Percentiles rank a stretch among this genome's conserved stretches.
Evolutionary conservation across 2,888 invertebrate species (phyloP).

Genomic region (Hartigia nigra): DNA sequence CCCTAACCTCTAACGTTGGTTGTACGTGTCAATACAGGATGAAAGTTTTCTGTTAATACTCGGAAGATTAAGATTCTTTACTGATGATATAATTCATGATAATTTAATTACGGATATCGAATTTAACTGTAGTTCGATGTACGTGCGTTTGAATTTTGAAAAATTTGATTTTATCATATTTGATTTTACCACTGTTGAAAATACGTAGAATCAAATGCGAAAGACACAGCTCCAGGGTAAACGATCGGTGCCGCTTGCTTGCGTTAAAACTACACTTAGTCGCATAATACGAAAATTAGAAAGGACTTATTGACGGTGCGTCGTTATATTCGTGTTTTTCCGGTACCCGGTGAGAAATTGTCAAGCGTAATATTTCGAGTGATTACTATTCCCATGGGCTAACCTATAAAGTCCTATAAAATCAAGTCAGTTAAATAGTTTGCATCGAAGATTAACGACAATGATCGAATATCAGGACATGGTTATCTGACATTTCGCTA

Average conservation of each 20-base stretch:
- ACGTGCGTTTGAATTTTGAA: neutral
- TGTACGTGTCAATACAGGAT: neutral
- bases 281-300: conserved; percentile 11
- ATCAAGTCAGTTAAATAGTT: neutral
- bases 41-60: neutral
- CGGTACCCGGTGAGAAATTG: conserved; percentile 1
- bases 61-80: neutral
- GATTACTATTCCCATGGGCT: neutral
- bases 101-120: neutral
- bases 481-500: neutral
- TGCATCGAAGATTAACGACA: neutral
- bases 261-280: neutral
- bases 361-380: conserved; percentile 1
- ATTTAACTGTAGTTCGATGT: neutral
- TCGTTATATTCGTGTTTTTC: neutral
- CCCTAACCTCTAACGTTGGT: neutral
- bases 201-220: neutral
- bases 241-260: neutral
- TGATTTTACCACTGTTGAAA: neutral
- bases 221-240: conserved; percentile 6
- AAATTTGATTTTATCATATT: neutral
- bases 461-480: neutral
- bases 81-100: neutral
- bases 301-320: conserved; percentile 1
- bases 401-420: neutral